Base-by-base conservation (phyloP, 2,113 vertebrate genomes). In the Lagopus muta region DNA sequence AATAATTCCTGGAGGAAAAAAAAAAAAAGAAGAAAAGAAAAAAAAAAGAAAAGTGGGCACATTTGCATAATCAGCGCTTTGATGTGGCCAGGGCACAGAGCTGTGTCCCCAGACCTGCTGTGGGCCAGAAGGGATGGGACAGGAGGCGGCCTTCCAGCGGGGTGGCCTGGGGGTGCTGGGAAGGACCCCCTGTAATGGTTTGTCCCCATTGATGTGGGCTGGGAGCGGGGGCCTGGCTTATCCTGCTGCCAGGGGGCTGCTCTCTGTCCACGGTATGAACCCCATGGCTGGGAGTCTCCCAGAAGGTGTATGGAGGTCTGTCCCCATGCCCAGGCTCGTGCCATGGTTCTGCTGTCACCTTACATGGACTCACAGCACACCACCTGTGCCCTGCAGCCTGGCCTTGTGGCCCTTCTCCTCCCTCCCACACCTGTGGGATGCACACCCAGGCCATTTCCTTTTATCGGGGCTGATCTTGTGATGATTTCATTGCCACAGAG, bases 21-120 rank as follows among this genome's bases (percentile, higher is more conserved):
- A 18, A 12, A 40, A 62, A 28, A 62, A 18, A 62, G 38, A 24
- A 38, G 82, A 62, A 62, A 24, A 38, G 82, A 89, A 42, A 86
- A 92, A 43, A 62, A 79, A 88, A 88, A 77, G 94, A 95, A 93
- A 96, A 97, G 90, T 43, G 87, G 81, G 78, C 0, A 0, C 78
- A 98, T 98, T 98, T 98, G 97, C 98, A 98, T 98, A 98, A 98
- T 98, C 97, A 97, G 89, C 42, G 92, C 97, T 98, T 98, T 98
- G 98, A 98, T 97, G 97, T 98, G 92, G 94, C 84, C 96, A 96
- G 95, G 70, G 96, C 96, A 96, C 89, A 88, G 97, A 96, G 94
- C 93, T 91, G 92, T 96, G 95, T 91, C 87, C 86, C 96, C 95
- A 97, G 97, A 98, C 97, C 97, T 89, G 92, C 96, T 91, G 90